Evolutionary conservation across 2,113 vertebrate genomes (phyloP).

Genomic region (Oncorhynchus mykiss): DNA sequence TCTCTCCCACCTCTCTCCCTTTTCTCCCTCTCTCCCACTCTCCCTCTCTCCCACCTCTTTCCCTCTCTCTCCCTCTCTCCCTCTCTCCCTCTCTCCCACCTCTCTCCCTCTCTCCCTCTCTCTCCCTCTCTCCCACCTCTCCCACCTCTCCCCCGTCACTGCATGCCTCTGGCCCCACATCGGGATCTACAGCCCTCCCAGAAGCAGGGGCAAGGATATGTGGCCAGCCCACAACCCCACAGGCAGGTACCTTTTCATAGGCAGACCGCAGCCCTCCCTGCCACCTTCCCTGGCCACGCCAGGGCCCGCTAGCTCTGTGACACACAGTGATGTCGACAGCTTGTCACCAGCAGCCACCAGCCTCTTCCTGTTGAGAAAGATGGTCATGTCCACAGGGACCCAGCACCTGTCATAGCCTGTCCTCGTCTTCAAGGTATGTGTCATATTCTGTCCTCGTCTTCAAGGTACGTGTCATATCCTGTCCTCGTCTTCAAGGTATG

Average conservation of each 20-base stretch:
- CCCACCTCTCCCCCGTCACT: conserved; percentile 29
- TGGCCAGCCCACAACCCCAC: neutral
- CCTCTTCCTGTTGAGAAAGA: conserved; percentile 30
- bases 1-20: neutral
- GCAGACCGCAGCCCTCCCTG: neutral
- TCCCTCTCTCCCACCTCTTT: neutral
- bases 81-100: conserved; percentile 12
- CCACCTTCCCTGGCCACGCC: conserved; percentile 20
- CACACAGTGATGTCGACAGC: conserved; percentile 35
- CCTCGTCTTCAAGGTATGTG: conserved; percentile 14
- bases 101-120: neutral
- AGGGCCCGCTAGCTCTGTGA: conserved; percentile 19
- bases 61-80: neutral
- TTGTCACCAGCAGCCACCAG: conserved; percentile 42
- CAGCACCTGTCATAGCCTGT: conserved; percentile 61
- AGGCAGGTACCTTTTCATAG: neutral
- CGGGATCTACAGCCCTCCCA: neutral
- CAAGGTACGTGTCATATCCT: no score
- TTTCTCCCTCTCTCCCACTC: neutral
- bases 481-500: conserved; percentile 40
- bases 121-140: neutral
- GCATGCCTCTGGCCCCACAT: conserved; percentile 49
- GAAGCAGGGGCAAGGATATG: no score
- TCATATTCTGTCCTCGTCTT: no score
- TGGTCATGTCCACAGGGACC: conserved; percentile 46